Percentiles rank a stretch among this genome's conserved stretches.
Evolutionary conservation across 2,113 vertebrate genomes (phyloP).

Genomic region (Podocnemis expansa): DNA sequence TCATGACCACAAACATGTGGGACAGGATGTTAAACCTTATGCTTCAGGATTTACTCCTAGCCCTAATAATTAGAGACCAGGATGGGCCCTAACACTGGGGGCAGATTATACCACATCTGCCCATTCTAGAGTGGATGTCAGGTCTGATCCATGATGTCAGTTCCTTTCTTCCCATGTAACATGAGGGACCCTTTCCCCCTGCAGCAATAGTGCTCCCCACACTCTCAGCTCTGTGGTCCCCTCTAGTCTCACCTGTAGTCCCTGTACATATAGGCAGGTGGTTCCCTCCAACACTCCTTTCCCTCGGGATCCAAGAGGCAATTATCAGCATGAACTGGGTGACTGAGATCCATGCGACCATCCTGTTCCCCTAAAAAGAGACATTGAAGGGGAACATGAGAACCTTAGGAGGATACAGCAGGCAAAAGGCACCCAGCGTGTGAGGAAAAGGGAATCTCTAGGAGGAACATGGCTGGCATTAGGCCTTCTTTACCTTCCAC

Average conservation of each 20-base stretch:
- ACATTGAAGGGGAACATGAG: not conserved
- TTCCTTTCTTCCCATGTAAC: not conserved
- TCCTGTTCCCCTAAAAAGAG: slow-evolving; percentile 85
- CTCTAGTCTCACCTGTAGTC: slow-evolving; percentile 87
- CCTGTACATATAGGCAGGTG: slow-evolving; percentile 91
- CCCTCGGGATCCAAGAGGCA: slow-evolving; percentile 94
- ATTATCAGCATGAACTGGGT: slow-evolving; percentile 96
- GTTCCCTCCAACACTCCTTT: slow-evolving; percentile 92
- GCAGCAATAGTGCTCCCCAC: not conserved
- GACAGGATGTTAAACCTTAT: not conserved
- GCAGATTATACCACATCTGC: not conserved
- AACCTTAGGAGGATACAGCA: not conserved
- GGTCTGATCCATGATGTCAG: not conserved
- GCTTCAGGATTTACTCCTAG: not conserved
- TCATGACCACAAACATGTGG: not conserved
- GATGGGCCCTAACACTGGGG: not conserved
- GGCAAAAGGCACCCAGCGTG: not conserved
- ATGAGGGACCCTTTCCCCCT: not conserved
- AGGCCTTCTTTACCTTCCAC: slow-evolving; percentile 80
- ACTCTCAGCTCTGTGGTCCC: not conserved
- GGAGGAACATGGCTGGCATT: not conserved
- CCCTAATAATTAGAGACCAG: not conserved
- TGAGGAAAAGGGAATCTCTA: not conserved
- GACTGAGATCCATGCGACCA: slow-evolving; percentile 91
- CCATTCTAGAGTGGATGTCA: not conserved